phyloP scores from a whole-genome alignment of 2,113 vertebrate species.

The Petroica traversi region DNA sequence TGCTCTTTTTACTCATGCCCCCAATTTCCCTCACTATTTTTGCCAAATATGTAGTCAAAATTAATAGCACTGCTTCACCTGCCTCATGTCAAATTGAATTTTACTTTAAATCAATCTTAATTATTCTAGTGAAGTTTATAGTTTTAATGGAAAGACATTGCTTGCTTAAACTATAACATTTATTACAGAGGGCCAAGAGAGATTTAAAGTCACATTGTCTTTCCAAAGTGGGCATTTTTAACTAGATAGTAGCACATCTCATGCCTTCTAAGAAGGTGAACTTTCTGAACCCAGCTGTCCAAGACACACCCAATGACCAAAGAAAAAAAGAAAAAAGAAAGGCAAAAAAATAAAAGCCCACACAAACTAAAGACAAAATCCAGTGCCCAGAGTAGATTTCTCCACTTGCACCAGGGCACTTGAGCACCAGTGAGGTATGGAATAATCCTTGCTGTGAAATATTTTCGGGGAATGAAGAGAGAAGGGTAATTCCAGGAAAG shows the following conservation, averaged over 20 bases:
- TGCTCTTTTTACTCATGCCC: background rate
- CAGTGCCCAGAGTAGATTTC: too few relatives aligned
- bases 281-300: background rate
- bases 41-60: conserved; percentile 37
- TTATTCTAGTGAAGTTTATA: conserved; percentile 64
- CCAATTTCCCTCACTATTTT: background rate
- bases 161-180: conserved; percentile 57
- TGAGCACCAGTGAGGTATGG: accelerated
- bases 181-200: conserved; percentile 38
- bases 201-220: conserved; percentile 63
- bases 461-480: background rate
- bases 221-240: conserved; percentile 7
- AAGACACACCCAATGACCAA: background rate
- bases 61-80: conserved; percentile 35
- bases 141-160: conserved; percentile 71
- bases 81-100: conserved; percentile 68
- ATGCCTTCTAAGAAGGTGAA: background rate
- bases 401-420: too few relatives aligned
- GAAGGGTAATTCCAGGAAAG: background rate
- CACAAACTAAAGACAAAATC: too few relatives aligned
- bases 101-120: conserved; percentile 72
- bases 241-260: background rate
- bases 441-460: background rate
- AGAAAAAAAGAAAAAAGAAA: too few relatives aligned
- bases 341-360: too few relatives aligned